Evolutionary conservation across 2,113 vertebrate genomes (phyloP).

Genomic region (Tragelaphus imberbis): DNA sequence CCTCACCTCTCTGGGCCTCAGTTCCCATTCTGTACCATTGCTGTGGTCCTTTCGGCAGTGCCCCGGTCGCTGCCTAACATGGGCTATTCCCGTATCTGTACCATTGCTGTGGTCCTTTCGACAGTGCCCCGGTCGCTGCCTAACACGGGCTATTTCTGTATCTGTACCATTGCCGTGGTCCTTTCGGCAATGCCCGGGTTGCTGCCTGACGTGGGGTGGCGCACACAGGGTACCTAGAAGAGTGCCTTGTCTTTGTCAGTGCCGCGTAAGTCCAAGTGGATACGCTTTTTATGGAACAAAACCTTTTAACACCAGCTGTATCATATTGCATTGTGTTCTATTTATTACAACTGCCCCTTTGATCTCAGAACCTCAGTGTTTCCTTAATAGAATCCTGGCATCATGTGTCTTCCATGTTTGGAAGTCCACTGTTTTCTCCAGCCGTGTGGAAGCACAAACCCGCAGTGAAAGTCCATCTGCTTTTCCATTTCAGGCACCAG

Average conservation of each 20-base stretch:
- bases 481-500: conserved; percentile 32
- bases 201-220: too few relatives aligned
- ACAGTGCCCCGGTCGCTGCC: too few relatives aligned
- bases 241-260: neutral
- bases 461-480: fast-evolving
- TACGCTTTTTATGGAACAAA: neutral
- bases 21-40: neutral
- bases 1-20: neutral
- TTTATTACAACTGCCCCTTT: neutral
- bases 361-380: neutral
- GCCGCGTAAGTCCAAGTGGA: neutral
- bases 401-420: fast-evolving
- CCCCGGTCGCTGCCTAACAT: too few relatives aligned
- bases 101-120: too few relatives aligned
- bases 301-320: neutral
- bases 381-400: neutral
- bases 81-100: too few relatives aligned
- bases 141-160: too few relatives aligned
- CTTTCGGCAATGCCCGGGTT: too few relatives aligned
- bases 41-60: too few relatives aligned
- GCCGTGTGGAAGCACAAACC: fast-evolving
- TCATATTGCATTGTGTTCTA: fast-evolving
- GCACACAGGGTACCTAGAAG: neutral
- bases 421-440: fast-evolving
- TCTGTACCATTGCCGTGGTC: too few relatives aligned